Base-by-base conservation (phyloP, 2,113 vertebrate species). In the Cheilinus undulatus region DNA sequence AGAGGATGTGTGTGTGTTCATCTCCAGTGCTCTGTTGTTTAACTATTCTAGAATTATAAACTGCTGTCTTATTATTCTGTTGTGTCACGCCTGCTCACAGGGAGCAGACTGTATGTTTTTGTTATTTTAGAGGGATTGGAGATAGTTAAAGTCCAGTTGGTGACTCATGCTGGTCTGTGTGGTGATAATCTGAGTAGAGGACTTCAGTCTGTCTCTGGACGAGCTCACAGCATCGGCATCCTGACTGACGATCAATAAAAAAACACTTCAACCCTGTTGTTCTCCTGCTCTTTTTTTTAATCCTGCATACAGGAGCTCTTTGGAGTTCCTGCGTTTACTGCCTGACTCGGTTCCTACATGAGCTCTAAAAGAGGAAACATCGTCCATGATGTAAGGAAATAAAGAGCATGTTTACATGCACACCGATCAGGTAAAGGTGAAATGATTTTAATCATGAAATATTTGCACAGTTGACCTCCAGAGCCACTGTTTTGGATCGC, bases 231-330 rank as follows among this genome's bases (percentile, higher is more conserved):
- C 22, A 65, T 11, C 69, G 36, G 23, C 69, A 27, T 59, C 49
- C 69, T 71, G 65, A 76, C 67, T 65, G 78, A 80, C 79, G 78
- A 73, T 84, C 82, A 87, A 88, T 92, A 86, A 86, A 90, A n/a
- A 63, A 40, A 66, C 42, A n/a, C 10, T 24, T 53, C 11, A 45
- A 43, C 15, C 17, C 19, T 22, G 13, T 19, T 56, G n/a, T n/a
- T 42, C n/a, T 38, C 1, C 5, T 11, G 6, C 3, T 65, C 15
- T 45, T 20, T 19, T 52, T 17, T 62, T 7, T 40, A 2, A 27
- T 5, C 14, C 32, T 40, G 4, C 14, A 15, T 6, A 7, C n/a
- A n/a, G n/a, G n/a, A n/a, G n/a, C n/a, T n/a, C n/a, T n/a, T n/a
- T n/a, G n/a, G n/a, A n/a, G n/a, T n/a, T n/a, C n/a, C n/a, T n/a